A percentile compares a stretch with the other conserved stretches of the same genome.
phyloP scores from a whole-genome alignment of 2,888 invertebrate genomes.

The Helicoverpa assulta region DNA sequence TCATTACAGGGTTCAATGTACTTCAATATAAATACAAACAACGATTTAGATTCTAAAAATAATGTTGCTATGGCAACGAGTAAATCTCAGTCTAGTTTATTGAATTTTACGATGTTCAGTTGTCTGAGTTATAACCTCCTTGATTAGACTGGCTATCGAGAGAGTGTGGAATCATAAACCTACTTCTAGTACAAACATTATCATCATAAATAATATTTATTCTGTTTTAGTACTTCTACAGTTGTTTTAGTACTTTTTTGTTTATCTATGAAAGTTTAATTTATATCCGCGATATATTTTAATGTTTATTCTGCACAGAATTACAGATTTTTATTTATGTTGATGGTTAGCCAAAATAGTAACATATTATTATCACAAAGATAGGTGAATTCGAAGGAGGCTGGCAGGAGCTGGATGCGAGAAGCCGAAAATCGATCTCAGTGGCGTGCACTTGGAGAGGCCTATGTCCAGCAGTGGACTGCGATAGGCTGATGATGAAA shows the following conservation, averaged over 20 bases:
- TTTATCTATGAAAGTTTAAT: neutral
- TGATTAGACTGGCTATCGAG: neutral
- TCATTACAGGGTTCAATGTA: too few species aligned
- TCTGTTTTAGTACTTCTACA: neutral
- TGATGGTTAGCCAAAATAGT: constrained; percentile 31
- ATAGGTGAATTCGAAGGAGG: neutral
- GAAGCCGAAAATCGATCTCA: too few species aligned
- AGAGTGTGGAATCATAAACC: constrained; percentile 11
- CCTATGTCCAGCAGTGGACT: too few species aligned
- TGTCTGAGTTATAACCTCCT: neutral
- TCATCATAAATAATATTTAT: constrained; percentile 11
- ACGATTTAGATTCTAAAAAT: neutral
- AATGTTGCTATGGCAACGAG: neutral
- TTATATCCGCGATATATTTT: constrained; percentile 9
- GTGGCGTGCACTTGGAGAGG: too few species aligned
- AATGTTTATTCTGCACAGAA: neutral
- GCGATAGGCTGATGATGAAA: too few species aligned
- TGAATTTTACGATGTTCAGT: neutral
- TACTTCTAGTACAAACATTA: constrained; percentile 11
- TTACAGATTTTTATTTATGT: constrained; percentile 22
- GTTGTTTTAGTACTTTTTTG: neutral
- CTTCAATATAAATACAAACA: too few species aligned
- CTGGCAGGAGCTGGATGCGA: too few species aligned
- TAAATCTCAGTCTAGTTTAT: neutral
- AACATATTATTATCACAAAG: constrained; percentile 32